Percentiles rank a stretch among this genome's conserved stretches.
Conservation (phyloP, 2,888 invertebrate genomes). For the Dryocosmus kuriphilus region DNA sequence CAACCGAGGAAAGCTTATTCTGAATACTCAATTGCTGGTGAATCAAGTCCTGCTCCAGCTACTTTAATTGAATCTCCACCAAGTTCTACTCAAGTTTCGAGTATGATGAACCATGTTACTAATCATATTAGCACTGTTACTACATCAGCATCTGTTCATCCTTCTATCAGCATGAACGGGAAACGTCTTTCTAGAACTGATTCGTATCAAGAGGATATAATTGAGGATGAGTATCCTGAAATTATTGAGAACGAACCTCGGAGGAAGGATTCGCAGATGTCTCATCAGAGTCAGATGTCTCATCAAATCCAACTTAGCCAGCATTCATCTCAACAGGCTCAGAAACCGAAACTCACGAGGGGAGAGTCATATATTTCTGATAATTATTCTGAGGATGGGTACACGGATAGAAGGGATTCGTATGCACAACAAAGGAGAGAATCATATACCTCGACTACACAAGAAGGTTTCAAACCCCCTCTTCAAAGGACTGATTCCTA, state of each 20-base stretch:
- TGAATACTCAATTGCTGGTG: conserved; percentile 70
- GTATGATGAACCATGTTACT: conserved; percentile 75
- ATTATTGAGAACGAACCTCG: conserved; percentile 67
- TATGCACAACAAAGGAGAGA: conserved; percentile 66
- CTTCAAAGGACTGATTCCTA: conserved; percentile 69
- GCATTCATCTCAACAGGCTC: conserved; percentile 65
- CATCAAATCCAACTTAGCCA: conserved; percentile 62
- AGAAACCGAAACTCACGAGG: conserved; percentile 70
- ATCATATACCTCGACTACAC: conserved; percentile 68
- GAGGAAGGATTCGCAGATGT: conserved; percentile 71
- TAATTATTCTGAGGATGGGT: conserved; percentile 67
- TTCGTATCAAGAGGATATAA: conserved; percentile 70
- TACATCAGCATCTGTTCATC: conserved; percentile 78
- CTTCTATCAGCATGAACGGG: conserved; percentile 75
- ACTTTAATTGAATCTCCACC: conserved; percentile 68
- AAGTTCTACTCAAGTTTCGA: conserved; percentile 69
- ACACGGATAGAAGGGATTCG: conserved; percentile 62
- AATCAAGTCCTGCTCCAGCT: conserved; percentile 63
- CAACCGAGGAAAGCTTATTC: conserved; percentile 69
- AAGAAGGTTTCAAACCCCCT: conserved; percentile 66
- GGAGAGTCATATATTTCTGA: conserved; percentile 73
- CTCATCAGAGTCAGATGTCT: conserved; percentile 58
- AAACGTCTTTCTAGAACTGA: conserved; percentile 73
- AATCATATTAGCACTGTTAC: conserved; percentile 73
- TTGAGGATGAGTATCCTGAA: conserved; percentile 67